Evolutionary conservation across 2,113 vertebrate genomes (phyloP).

Genomic region (Callorhinus ursinus): DNA sequence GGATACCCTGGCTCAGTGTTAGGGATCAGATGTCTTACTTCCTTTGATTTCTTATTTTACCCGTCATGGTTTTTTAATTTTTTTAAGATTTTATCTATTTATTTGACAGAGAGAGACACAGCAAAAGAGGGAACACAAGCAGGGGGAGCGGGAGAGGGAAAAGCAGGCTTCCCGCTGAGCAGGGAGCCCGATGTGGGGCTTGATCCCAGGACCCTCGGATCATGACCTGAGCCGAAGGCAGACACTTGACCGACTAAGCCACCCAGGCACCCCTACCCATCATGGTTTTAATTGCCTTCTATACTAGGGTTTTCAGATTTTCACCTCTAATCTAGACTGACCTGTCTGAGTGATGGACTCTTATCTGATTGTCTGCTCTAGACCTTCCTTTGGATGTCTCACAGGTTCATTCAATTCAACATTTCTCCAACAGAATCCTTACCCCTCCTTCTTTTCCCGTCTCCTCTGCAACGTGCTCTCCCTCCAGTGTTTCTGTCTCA

Average conservation of each 20-base stretch:
- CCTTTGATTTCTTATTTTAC: conserved; percentile 44
- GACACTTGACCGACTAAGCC: too few species aligned
- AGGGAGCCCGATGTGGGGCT: too few species aligned
- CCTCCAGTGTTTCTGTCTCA: neutral
- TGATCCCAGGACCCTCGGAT: too few species aligned
- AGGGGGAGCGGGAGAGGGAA: too few species aligned
- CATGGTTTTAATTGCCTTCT: conserved; percentile 38
- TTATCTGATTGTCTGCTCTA: neutral
- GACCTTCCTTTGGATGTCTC: neutral
- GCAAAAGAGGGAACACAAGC: too few species aligned
- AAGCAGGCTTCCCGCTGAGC: too few species aligned
- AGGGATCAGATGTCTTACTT: neutral
- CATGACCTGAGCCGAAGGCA: too few species aligned
- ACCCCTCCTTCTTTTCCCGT: neutral
- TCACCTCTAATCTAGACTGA: neutral
- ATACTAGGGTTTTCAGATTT: neutral
- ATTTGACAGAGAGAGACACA: too few species aligned
- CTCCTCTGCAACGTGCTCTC: neutral
- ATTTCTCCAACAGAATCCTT: neutral
- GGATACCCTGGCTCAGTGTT: neutral
- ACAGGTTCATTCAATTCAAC: neutral
- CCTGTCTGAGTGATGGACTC: neutral
- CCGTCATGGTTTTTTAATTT: neutral
- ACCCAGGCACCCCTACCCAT: neutral
- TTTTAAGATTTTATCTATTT: too few species aligned